A percentile compares a stretch with the other conserved stretches of the same genome.
These are phyloP conservation scores for Pogona vitticeps DNA, from an alignment of 2,113 vertebrate genomes.

Conservation along the genomic window DNA sequence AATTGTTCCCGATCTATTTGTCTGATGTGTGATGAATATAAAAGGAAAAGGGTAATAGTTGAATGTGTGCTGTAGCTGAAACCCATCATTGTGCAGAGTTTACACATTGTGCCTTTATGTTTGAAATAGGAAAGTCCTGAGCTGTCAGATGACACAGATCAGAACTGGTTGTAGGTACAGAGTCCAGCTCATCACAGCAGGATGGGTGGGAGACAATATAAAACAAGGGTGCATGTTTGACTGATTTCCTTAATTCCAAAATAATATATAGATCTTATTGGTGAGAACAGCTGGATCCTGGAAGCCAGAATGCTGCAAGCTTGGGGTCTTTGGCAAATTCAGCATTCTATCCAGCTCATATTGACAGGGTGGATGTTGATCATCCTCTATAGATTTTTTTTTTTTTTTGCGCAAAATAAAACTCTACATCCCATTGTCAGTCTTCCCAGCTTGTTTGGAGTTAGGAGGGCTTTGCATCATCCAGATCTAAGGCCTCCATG, in stretches of 20 bases:
- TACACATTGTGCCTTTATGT: not conserved
- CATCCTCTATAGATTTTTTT: not conserved
- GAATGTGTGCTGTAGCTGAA: not conserved
- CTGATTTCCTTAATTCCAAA: not conserved
- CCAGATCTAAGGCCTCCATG: no score
- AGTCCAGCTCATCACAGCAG: not conserved
- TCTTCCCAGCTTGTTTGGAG: not conserved
- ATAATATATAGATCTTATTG: not conserved
- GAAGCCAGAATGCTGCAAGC: not conserved
- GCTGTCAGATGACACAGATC: constrained; percentile 3
- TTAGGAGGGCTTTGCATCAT: not conserved
- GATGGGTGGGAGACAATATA: not conserved
- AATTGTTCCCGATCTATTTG: constrained; percentile 20
- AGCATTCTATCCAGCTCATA: not conserved
- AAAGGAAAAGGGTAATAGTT: constrained; percentile 37
- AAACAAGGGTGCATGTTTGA: not conserved
- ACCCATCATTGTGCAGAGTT: not conserved
- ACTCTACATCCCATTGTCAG: not conserved
- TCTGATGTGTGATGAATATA: constrained; percentile 20
- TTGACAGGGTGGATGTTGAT: not conserved
- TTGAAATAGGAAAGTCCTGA: constrained; percentile 26
- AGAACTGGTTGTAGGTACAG: constrained; percentile 11
- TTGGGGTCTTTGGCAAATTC: not conserved
- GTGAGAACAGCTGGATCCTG: not conserved
- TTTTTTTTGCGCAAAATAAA: not conserved